Percentiles rank a stretch among this genome's conserved stretches.
Conservation (phyloP, 1,140 invertebrate genomes). For the Lanistes nyassanus region DNA sequence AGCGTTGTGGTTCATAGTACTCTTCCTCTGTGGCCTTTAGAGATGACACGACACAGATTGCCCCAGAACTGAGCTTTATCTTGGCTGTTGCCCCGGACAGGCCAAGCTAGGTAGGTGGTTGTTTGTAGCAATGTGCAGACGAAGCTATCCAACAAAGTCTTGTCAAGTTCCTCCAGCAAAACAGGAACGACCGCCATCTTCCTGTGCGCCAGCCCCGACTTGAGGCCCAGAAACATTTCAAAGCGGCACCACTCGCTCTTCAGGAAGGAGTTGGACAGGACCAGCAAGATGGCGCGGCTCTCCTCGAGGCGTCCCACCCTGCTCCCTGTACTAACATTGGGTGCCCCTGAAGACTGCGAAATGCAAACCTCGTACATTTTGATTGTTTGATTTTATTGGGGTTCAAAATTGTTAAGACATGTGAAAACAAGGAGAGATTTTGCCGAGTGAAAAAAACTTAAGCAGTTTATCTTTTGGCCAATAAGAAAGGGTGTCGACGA, state of each 20-base stretch:
- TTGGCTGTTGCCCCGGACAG: background rate
- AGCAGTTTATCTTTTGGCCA: too few relatives aligned
- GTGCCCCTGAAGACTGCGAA: too few relatives aligned
- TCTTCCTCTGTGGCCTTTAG: background rate
- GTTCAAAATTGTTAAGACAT: too few relatives aligned
- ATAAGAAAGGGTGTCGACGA: too few relatives aligned
- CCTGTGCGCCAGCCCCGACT: background rate
- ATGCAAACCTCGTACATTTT: too few relatives aligned
- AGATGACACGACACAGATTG: background rate
- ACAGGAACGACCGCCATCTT: background rate
- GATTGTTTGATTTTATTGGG: too few relatives aligned
- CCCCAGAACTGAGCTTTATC: slow-evolving; percentile 9
- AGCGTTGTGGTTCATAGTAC: too few relatives aligned
- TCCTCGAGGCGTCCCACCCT: slow-evolving; percentile 15
- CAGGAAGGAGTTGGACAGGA: slow-evolving; percentile 29
- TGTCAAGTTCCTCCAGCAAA: slow-evolving; percentile 23
- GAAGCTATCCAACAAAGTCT: slow-evolving; percentile 17
- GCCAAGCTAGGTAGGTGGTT: slow-evolving; percentile 25
- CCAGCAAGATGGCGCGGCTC: slow-evolving; percentile 24
- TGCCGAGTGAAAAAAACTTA: too few relatives aligned
- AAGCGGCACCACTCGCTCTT: slow-evolving; percentile 8
- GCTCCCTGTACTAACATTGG: too few relatives aligned
- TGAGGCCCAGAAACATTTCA: slow-evolving; percentile 26
- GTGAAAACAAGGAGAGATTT: too few relatives aligned
- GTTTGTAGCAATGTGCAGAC: slow-evolving; percentile 24